Base-by-base conservation (phyloP, 2,888 invertebrate genomes). In the Papilio demoleus region DNA sequence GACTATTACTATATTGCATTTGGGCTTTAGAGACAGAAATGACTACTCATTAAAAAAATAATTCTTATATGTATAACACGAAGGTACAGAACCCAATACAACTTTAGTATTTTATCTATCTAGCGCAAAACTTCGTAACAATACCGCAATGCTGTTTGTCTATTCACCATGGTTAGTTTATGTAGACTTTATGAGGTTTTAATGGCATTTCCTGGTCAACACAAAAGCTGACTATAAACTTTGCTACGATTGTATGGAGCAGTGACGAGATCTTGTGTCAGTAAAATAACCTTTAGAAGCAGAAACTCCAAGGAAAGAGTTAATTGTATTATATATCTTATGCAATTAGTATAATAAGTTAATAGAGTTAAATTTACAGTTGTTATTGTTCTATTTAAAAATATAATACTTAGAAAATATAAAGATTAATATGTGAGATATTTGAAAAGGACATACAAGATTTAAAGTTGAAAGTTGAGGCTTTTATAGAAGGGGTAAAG, bases 141-240 rank as follows among this genome's bases (percentile, higher is more conserved):
- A 69, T 61, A 66, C 62, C 66, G 67, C 68, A 61, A 70, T 64
- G 64, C 63, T 62, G 66, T 75, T 75, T 73, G 71, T 71, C 68
- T 65, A 77, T 77, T 79, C 74, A 74, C 72, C 67, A 73, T 71
- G 68, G 71, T 65, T 76, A 71, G 31, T 58, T 63, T 50, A 59
- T 36, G 31, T 24, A n/a, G 24, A 38, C 59, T 22, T 66, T 80
- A 76, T 76, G 70, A 62, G 70, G 62, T 66, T 74, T 62, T 79
- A 78, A 76, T 75, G 73, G 68, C 70, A 63, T 69, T 80, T 81
- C 80, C 81, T 78, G 74, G 75, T 75, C 70, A 67, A 70, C 60
- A 70, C 70, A 72, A 74, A 71, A 68, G 45, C 38, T 72, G 65
- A 12, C 45, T 58, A 27, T 56, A 19, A 65, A 34, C 14, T 45